A percentile compares a stretch with the other conserved stretches of the same genome.
Conservation (phyloP, 1,140 invertebrate genomes). For the Leptonema lineaticorne region DNA sequence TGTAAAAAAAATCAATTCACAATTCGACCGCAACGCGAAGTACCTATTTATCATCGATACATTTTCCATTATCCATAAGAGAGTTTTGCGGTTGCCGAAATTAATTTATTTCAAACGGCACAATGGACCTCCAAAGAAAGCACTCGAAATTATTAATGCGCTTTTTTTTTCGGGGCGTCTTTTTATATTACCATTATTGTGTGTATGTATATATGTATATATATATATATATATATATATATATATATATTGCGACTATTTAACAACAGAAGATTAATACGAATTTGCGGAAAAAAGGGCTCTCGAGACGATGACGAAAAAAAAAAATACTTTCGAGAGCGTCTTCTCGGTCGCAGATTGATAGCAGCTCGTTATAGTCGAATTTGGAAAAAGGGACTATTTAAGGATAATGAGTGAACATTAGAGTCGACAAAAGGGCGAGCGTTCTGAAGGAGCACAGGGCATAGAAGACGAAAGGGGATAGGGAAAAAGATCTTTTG, state of each 20-base stretch:
- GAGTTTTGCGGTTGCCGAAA: neutral
- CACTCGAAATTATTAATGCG: constrained; percentile 10
- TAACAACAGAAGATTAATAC: neutral
- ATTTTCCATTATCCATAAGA: neutral
- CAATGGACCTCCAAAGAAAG: neutral
- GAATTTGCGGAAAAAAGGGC: neutral
- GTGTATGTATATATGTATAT: neutral
- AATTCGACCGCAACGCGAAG: too few species aligned
- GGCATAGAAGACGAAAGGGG: constrained; percentile 1
- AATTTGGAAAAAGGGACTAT: constrained; percentile 33
- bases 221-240: too few species aligned
- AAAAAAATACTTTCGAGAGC: constrained; percentile 1
- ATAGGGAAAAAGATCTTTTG: constrained; percentile 22
- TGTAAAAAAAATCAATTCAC: too few species aligned
- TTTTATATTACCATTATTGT: neutral
- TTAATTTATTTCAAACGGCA: neutral
- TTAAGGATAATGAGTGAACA: constrained; percentile 39
- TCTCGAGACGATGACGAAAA: neutral
- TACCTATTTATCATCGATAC: neutral
- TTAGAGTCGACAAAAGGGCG: constrained; percentile 33
- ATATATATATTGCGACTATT: neutral
- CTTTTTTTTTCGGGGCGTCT: neutral
- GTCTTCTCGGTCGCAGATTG: constrained; percentile 25
- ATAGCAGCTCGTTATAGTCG: constrained; percentile 32
- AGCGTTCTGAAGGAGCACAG: constrained; percentile 13